phyloP scores from a whole-genome alignment of 2,888 invertebrate species.

The Unio pictorum region DNA sequence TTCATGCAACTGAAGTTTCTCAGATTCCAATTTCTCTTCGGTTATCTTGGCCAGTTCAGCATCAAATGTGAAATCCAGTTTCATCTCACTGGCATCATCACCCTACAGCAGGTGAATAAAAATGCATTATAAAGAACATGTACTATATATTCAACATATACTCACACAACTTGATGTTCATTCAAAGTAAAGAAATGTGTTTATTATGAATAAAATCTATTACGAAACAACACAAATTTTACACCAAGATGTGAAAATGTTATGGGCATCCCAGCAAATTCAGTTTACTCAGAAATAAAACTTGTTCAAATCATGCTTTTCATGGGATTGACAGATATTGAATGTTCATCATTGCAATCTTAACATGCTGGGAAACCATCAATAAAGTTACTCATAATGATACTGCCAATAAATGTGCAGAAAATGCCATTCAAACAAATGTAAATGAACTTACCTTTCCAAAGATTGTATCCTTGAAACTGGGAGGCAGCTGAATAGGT shows the following conservation, averaged over 20 bases:
- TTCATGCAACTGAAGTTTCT: constrained; percentile 25
- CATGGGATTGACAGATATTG: constrained; percentile 25
- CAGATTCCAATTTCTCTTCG: constrained; percentile 58
- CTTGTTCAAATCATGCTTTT: constrained; percentile 12
- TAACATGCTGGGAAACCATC: too few species aligned
- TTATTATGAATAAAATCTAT: too few species aligned
- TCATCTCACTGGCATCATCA: constrained; percentile 81
- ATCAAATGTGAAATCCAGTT: constrained; percentile 92
- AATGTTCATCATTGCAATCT: constrained; percentile 20
- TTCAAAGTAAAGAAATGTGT: too few species aligned
- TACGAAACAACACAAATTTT: too few species aligned
- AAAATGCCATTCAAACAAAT: too few species aligned
- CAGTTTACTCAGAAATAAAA: constrained; percentile 17
- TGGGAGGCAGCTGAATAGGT: constrained; percentile 69
- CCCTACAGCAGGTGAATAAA: constrained; percentile 31
- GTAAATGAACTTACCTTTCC: constrained; percentile 29
- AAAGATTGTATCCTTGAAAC: constrained; percentile 63
- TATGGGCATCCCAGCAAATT: too few species aligned
- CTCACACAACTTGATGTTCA: too few species aligned
- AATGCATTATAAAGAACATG: not conserved
- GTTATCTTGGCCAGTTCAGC: constrained; percentile 78
- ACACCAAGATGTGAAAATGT: too few species aligned
- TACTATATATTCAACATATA: not conserved
- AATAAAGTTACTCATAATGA: too few species aligned
- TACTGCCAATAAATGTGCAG: too few species aligned